Evolutionary conservation across 2,888 invertebrate genomes (phyloP).

Genomic region (Pseudococcus viburni): DNA sequence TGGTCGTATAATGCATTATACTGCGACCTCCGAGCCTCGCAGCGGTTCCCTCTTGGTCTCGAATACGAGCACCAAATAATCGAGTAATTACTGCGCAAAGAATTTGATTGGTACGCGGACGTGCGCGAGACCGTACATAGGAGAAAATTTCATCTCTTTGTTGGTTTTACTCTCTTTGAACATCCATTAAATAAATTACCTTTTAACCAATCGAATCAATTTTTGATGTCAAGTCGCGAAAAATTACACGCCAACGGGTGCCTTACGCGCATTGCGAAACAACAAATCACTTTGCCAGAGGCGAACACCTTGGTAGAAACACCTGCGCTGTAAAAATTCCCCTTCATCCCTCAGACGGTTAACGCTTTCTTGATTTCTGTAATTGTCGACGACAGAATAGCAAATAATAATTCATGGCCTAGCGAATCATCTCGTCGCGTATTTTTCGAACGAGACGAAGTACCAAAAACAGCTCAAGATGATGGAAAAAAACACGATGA

Average conservation of each 20-base stretch:
- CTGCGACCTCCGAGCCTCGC: neutral
- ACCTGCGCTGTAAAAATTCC: slow-evolving; percentile 33
- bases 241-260: neutral
- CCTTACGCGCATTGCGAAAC: neutral
- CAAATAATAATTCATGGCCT: slow-evolving; percentile 48
- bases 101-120: neutral
- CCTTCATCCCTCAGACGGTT: neutral
- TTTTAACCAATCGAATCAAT: neutral
- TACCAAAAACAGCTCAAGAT: neutral
- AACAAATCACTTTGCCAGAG: slow-evolving; percentile 36
- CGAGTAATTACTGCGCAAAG: slow-evolving; percentile 12
- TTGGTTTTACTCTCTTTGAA: neutral
- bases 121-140: neutral
- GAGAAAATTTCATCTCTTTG: slow-evolving; percentile 1
- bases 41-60: neutral
- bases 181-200: slow-evolving; percentile 55
- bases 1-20: neutral
- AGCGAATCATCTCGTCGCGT: slow-evolving; percentile 29
- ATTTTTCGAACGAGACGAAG: neutral
- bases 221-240: neutral
- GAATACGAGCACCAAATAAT: neutral
- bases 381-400: slow-evolving; percentile 26
- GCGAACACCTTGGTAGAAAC: slow-evolving; percentile 15
- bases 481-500: neutral
- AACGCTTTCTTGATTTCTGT: slow-evolving; percentile 49